Evolutionary conservation across 2,113 vertebrate species (phyloP), one percentile per base, ranked within the genome.

Genomic region (Hirundichthys speculiger): DNA sequence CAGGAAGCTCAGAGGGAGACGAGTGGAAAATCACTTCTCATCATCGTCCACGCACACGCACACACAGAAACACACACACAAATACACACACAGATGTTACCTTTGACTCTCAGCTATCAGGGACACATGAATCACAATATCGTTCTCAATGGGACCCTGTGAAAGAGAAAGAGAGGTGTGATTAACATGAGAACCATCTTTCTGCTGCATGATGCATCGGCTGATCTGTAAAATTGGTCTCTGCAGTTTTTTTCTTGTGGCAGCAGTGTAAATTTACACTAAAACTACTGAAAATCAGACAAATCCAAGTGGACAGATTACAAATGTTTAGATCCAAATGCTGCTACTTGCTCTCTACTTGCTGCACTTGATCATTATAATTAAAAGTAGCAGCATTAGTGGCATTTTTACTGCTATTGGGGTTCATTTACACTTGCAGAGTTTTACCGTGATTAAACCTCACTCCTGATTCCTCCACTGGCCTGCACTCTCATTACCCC

Each of bases 101-200:
- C 97, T 95, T 85, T 99, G 96, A 86, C 98, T 99, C 83, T 99
- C 98, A 40, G 98, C 97, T 60, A 99, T 93, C 64, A 99, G 92
- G 13, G 96, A 93, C 64, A 98, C 96, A 0, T 99, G 95, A 18
- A 99, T 90, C 24, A 99, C 95, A 67, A 96, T 85, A 74, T 99
- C 98, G 60, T 99, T 98, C 89, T 97, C 96, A 55, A 98, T 93
- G 59, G 96, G 96, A 54, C 97, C 97, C 98, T 99, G 89, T 75
- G 19, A 82, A 69, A 68, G 20, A 82, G 42, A 82, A 40, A 57
- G 50, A 66, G 69, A 1, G 72, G 1, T 51, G 15, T 67, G 41
- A 60, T 69, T 38, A 61, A 49, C 2, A 63, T 13, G 30, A 43
- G 25, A 43, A 45, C 2, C 14, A 46, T 5, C 15, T 4, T 24